Base-by-base conservation (phyloP, 2,797 vertebrate genomes). In the Spheniscus humboldti region DNA sequence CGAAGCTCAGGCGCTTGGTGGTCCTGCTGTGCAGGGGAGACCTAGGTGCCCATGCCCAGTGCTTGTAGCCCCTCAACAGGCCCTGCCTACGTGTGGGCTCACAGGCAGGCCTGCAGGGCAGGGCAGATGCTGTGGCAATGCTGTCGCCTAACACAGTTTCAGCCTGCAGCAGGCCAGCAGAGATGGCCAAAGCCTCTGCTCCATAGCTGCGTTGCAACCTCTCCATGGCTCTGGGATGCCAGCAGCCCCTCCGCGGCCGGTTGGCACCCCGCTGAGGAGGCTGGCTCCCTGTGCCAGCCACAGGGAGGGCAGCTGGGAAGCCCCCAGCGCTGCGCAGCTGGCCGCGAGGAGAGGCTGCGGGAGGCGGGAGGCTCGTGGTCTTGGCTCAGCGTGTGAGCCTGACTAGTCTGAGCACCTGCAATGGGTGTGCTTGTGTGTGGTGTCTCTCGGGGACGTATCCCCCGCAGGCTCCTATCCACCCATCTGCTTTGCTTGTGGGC, bases 381-480 rank as follows among this genome's bases (percentile, higher is more conserved):
- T 52, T 52, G 94, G 93, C 85, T 74, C 3, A 4, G 67, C 3
- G 0, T 28, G 88, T 33, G 88, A 93, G 90, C 86, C 62, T 4
- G 62, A 47, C 94, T 47, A 52, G 68, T 87, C 66, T 9, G 83
- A 93, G 94, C 91, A 82, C 80, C 93, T 84, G 93, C 10, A 0
- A 55, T 78, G 93, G 92, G 90, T 17, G 88, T 90, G 95, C 86
- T 88, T 4, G 60, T 57, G 76, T 52, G 85, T 11, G 77, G 77
- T 86, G 93, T 39, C 93, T 76, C 91, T 31, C 0, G 13, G 95
- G 92, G 96, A 71, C 8, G 28, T 27, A 35, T 27, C 83, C 92
- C 90, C 95, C 24, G 30, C 93, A 86, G 90, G 88, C 93, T 92
- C 63, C 94, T 45, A 43, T 5, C 86, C 56, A 33, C 66, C 80